Evolutionary conservation across 2,888 invertebrate genomes (phyloP).

Genomic region (Dromius quadrimaculatus): DNA sequence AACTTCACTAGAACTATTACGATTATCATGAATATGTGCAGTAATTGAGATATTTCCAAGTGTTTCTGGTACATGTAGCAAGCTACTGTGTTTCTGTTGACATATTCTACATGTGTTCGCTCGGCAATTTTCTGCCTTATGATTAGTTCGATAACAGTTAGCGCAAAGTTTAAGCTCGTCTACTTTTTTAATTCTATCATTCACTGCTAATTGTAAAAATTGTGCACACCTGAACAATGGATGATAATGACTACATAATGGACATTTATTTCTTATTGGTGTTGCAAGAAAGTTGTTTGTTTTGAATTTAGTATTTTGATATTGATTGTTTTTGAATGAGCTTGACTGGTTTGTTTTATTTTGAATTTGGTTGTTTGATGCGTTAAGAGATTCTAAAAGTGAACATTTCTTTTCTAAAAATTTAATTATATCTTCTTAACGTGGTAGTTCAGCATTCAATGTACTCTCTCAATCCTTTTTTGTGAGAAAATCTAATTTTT

Average conservation of each 20-base stretch:
- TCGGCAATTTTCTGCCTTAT: slow-evolving; percentile 13
- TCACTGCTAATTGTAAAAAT: slow-evolving; percentile 32
- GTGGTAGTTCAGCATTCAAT: not conserved
- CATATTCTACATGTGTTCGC: slow-evolving; percentile 26
- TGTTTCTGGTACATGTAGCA: slow-evolving; percentile 19
- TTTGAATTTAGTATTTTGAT: not conserved
- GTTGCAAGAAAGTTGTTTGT: not conserved
- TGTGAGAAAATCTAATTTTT: slow-evolving; percentile 56
- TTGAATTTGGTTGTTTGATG: slow-evolving; percentile 6
- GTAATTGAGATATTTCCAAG: not conserved
- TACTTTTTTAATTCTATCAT: slow-evolving; percentile 16
- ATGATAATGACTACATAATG: slow-evolving; percentile 36
- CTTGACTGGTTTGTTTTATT: too few relatives aligned
- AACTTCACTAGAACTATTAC: not conserved
- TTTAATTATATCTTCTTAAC: slow-evolving; percentile 20
- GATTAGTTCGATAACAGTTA: slow-evolving; percentile 41
- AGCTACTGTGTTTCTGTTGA: slow-evolving; percentile 38
- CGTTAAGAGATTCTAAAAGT: not conserved
- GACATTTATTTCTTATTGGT: slow-evolving; percentile 12
- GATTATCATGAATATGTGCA: not conserved
- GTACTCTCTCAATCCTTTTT: slow-evolving; percentile 56
- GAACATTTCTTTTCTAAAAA: slow-evolving; percentile 29
- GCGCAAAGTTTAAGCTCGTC: slow-evolving; percentile 31
- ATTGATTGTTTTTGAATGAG: slow-evolving; percentile 5
- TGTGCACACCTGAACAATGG: slow-evolving; percentile 34